These are phyloP conservation scores for Graptemys geographica DNA, from an alignment of 2,797 vertebrate species.

Conservation along the genomic window DNA sequence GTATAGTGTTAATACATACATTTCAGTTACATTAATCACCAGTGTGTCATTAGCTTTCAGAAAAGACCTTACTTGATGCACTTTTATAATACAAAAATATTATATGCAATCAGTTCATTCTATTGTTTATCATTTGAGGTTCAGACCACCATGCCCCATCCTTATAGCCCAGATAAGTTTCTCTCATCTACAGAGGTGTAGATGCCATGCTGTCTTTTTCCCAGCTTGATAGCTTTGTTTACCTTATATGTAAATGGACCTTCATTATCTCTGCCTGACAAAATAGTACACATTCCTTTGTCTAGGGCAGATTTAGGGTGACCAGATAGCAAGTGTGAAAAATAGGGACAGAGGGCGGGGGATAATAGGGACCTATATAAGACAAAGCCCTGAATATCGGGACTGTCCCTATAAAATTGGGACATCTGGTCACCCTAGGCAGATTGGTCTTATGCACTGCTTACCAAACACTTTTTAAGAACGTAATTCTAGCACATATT, in stretches of 20 bases:
- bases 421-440: too few species aligned
- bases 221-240: not conserved
- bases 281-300: not conserved
- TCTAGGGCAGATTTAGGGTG: not conserved
- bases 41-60: not conserved
- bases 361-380: too few species aligned
- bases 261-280: not conserved
- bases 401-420: too few species aligned
- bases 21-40: not conserved
- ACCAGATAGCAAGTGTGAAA: too few species aligned
- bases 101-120: not conserved
- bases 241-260: not conserved
- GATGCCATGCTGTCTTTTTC: not conserved
- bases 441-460: not conserved
- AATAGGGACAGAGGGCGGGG: too few species aligned
- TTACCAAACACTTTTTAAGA: not conserved
- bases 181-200: not conserved
- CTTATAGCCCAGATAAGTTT: not conserved
- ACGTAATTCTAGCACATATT: not conserved
- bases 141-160: not conserved
- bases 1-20: not conserved
- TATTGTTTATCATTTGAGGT: not conserved
- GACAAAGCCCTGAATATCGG: too few species aligned
- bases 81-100: not conserved
- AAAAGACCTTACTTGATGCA: not conserved